Conservation (phyloP, 2,797 vertebrate genomes). For the Melanogrammus aeglefinus region DNA sequence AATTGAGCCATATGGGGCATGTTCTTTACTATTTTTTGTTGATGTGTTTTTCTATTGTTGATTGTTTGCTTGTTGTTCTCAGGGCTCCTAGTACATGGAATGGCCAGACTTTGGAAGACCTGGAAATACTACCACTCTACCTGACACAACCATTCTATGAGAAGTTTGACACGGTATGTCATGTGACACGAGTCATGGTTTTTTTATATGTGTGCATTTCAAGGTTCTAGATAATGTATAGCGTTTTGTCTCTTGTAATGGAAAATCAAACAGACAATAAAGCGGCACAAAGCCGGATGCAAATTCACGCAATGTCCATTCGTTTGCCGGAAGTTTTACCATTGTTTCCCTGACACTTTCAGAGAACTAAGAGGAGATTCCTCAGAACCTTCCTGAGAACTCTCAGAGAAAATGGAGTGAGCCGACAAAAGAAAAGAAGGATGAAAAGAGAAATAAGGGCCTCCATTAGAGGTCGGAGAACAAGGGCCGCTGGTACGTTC, state of each 20-base stretch:
- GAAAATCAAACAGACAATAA: neutral
- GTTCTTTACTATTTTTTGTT: neutral
- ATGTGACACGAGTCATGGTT: neutral
- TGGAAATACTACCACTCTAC: slow-evolving; percentile 63
- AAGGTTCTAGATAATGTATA: neutral
- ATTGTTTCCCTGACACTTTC: slow-evolving; percentile 8
- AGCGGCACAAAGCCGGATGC: neutral
- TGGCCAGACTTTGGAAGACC: slow-evolving; percentile 48
- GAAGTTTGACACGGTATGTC: slow-evolving; percentile 56
- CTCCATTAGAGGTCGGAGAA: slow-evolving; percentile 20
- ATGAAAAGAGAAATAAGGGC: slow-evolving; percentile 23
- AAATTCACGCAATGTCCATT: slow-evolving; percentile 1
- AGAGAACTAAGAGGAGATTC: slow-evolving; percentile 53
- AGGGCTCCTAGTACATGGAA: slow-evolving; percentile 61
- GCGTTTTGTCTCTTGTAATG: neutral
- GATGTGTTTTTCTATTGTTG: neutral
- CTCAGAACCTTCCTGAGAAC: slow-evolving; percentile 44
- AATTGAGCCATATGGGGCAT: too few species aligned
- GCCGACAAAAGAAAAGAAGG: neutral
- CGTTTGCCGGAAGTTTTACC: neutral
- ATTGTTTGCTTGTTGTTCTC: neutral
- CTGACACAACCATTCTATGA: slow-evolving; percentile 57
- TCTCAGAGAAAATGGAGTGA: neutral
- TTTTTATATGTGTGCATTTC: neutral
- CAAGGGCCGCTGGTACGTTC: slow-evolving; percentile 54